Base-by-base conservation (phyloP, 2,113 vertebrate genomes). In the Lichenostomus cassidix region DNA sequence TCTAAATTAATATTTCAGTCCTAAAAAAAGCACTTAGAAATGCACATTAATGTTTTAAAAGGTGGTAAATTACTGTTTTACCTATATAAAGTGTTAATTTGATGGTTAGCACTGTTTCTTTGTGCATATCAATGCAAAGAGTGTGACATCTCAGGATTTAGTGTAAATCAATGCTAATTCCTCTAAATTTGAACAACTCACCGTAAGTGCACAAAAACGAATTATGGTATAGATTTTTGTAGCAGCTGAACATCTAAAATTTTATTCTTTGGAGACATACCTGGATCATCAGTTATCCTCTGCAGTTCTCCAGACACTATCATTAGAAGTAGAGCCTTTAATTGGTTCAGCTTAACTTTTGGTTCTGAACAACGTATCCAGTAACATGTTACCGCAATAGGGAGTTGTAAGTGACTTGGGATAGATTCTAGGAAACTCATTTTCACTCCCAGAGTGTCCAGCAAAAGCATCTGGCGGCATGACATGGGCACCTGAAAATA, bases 271-370 rank as follows among this genome's bases (percentile, higher is more conserved):
- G 19, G 56, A 82, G 33, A 97, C 96, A 47, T 97, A 98, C 97
- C 97, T 95, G 96, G 22, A 41, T 85, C 92, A 11, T 21, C 6
- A 5, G 65, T 33, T 20, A 88, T 81, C 70, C 94, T 92, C 20
- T 94, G 81, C 69, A 98, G 71, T 87, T 98, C 98, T 70, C 97
- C 98, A 65, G 71, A 84, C 10, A 98, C 97, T 71, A 98, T 91
- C 22, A 94, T 97, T 83, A 99, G 96, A 87, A 99, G 97, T 46
- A 99, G 94, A 37, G 98, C 98, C 85, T 98, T 98, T 23, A 98
- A 87, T 11, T 98, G 97, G 22, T 92, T 93, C 39, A 94, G 22
- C 11, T 96, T 97, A 3, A 97, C 97, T 89, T 73, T 96, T 46
- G 98, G 97, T 47, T 98, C 96, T 9, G 98, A 92, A 17, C 80